Conservation (phyloP, 2,888 invertebrate species). For the Ennomos fuscantarius region DNA sequence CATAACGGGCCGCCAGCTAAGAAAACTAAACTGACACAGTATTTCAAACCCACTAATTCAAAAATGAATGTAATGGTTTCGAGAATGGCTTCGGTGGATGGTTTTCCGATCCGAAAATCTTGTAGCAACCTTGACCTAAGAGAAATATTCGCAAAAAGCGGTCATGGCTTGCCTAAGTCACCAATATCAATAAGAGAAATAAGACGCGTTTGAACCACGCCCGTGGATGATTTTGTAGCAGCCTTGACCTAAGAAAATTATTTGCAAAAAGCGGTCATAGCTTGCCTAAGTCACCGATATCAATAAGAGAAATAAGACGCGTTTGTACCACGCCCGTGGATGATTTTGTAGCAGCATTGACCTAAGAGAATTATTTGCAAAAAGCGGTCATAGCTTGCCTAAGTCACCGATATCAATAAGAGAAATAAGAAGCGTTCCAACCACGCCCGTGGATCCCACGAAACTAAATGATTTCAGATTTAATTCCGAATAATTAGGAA, state of each 20-base stretch:
- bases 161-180: neutral
- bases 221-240: neutral
- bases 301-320: neutral
- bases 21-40: neutral
- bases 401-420: neutral
- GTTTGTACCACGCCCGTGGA: too few relatives aligned
- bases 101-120: neutral
- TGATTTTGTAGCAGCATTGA: neutral
- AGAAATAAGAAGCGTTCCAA: too few relatives aligned
- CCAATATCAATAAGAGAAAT: neutral
- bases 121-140: neutral
- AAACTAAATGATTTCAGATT: too few relatives aligned
- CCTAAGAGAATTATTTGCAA: neutral
- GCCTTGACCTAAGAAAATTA: neutral
- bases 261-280: neutral
- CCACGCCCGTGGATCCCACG: too few relatives aligned
- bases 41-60: neutral
- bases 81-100: neutral
- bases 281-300: slow-evolving; percentile 1
- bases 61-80: too few relatives aligned
- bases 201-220: too few relatives aligned
- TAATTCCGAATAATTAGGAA: too few relatives aligned
- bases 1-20: neutral
- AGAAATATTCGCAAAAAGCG: neutral
- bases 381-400: neutral